Percentiles rank a stretch among this genome's conserved stretches.
Evolutionary conservation across 2,797 vertebrate species (phyloP).

Genomic region (Pseudomugil gertrudae): DNA sequence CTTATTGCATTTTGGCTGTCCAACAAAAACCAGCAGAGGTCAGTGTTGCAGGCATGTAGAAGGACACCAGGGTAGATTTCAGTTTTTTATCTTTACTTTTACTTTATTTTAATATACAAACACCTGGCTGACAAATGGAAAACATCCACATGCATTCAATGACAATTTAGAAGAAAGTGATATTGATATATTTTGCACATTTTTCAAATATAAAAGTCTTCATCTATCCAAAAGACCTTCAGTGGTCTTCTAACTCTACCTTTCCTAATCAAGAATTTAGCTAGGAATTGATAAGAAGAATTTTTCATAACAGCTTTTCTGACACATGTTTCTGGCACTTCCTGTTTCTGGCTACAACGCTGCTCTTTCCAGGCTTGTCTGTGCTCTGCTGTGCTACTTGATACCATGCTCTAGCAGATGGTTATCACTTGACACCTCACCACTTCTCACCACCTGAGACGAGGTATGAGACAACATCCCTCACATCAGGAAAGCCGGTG

Average conservation of each 20-base stretch:
- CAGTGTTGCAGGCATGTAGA: conserved; percentile 16
- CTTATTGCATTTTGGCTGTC: conserved; percentile 8
- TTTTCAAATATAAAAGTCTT: neutral
- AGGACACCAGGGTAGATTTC: neutral
- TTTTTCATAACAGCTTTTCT: conserved; percentile 6
- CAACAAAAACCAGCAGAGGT: conserved; percentile 56
- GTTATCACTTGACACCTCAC: conserved; percentile 56
- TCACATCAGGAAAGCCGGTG: conserved; percentile 17
- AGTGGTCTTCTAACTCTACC: neutral
- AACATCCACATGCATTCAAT: neutral
- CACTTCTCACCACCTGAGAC: conserved; percentile 46
- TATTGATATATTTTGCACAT: neutral
- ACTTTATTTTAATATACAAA: neutral
- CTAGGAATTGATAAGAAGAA: conserved; percentile 1
- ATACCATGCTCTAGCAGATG: conserved; percentile 42
- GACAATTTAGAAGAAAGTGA: too few relatives aligned
- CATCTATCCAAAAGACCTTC: neutral
- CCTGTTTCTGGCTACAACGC: conserved; percentile 21
- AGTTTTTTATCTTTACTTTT: too few relatives aligned
- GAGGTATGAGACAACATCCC: conserved; percentile 21
- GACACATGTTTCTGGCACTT: conserved; percentile 25
- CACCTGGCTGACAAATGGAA: neutral
- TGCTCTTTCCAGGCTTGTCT: conserved; percentile 27
- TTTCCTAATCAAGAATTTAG: neutral
- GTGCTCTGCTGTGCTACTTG: conserved; percentile 38